Conservation (phyloP, 1,140 invertebrate species). For the Drosophila oshimai region DNA sequence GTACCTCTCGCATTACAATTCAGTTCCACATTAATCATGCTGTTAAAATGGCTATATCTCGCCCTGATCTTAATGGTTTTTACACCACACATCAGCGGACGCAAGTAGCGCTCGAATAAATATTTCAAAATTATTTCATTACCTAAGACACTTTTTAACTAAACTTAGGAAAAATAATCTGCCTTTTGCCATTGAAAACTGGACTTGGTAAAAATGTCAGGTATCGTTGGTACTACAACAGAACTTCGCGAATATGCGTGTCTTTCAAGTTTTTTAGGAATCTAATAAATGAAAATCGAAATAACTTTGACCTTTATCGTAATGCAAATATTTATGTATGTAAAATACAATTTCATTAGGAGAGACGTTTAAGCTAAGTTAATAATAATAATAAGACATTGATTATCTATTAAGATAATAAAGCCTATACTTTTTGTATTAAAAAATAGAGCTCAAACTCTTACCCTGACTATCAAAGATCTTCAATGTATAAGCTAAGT, state of each 20-base stretch:
- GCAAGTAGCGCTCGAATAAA: conserved; percentile 1
- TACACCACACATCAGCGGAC: neutral
- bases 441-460: no score
- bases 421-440: no score
- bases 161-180: neutral
- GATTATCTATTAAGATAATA: no score
- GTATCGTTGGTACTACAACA: conserved; percentile 8
- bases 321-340: no score
- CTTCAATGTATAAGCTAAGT: no score
- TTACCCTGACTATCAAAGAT: no score
- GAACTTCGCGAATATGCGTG: neutral
- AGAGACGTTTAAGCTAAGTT: no score
- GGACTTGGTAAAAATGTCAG: neutral
- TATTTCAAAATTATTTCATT: neutral
- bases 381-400: no score
- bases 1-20: conserved; percentile 14
- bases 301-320: no score
- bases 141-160: neutral
- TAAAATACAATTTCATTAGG: neutral
- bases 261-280: neutral
- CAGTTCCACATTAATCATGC: conserved; percentile 33
- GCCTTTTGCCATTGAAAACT: neutral
- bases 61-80: conserved; percentile 20
- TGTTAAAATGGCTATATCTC: conserved; percentile 28
- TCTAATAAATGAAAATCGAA: neutral